A percentile compares a stretch with the other conserved stretches of the same genome.
These are phyloP conservation scores for Henicopernis longicauda DNA, from an alignment of 2,113 vertebrate species.

Conservation along the genomic window DNA sequence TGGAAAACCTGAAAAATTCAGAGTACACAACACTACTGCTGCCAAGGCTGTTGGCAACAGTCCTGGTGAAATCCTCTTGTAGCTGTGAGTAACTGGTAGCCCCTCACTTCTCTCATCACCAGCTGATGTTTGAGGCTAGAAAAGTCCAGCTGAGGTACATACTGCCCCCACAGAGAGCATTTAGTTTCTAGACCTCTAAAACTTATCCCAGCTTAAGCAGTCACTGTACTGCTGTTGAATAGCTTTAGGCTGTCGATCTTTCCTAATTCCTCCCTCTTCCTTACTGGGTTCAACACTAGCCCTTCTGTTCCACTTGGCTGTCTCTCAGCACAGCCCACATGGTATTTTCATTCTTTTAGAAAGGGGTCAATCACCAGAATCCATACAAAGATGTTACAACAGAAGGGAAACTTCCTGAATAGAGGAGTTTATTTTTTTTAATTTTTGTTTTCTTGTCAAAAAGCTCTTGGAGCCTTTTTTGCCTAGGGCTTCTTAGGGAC, in stretches of 20 bases:
- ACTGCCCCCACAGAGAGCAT: neutral
- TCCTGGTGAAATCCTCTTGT: slow-evolving; percentile 16
- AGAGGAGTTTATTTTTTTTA: neutral
- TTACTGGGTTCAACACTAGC: slow-evolving; percentile 23
- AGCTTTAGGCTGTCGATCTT: slow-evolving; percentile 21
- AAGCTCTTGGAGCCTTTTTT: neutral
- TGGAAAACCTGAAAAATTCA: slow-evolving; percentile 44
- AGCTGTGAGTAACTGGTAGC: slow-evolving; percentile 24
- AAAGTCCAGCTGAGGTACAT: neutral
- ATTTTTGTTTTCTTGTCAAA: neutral
- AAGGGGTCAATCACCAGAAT: slow-evolving; percentile 44
- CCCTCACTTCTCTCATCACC: neutral
- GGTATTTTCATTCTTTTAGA: slow-evolving; percentile 47
- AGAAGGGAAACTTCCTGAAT: slow-evolving; percentile 19
- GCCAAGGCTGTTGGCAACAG: slow-evolving; percentile 31
- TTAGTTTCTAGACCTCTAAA: neutral
- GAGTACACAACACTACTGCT: slow-evolving; percentile 1
- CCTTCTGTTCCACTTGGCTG: slow-evolving; percentile 61
- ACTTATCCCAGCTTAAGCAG: neutral
- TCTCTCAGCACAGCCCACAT: slow-evolving; percentile 35
- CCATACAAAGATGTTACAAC: slow-evolving; percentile 34
- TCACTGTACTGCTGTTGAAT: neutral
- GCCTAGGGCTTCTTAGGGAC: neutral
- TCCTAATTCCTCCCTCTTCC: slow-evolving; percentile 3
- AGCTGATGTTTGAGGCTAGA: neutral